Conservation (phyloP, 2,888 invertebrate genomes). For the Nomada ferruginata region DNA sequence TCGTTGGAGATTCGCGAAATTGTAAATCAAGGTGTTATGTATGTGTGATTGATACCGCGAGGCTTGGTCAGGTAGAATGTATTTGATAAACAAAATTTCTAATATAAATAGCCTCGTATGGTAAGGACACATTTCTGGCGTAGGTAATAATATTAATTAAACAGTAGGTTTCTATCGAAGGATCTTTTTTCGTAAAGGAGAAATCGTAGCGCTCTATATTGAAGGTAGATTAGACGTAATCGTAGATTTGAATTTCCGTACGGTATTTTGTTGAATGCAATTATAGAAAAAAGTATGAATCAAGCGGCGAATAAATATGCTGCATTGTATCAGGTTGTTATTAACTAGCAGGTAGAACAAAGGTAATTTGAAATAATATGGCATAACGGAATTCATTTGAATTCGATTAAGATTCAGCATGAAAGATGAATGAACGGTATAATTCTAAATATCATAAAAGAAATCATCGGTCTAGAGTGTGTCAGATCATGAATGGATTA, state of each 20-base stretch:
- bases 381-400: constrained; percentile 21
- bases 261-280: constrained; percentile 12
- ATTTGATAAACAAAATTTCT: no score
- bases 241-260: constrained; percentile 7
- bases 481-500: constrained; percentile 18
- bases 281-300: constrained; percentile 18
- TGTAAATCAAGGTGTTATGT: no score
- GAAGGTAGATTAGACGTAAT: constrained; percentile 15
- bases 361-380: constrained; percentile 17
- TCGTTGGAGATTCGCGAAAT: neutral
- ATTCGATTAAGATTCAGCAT: constrained; percentile 17
- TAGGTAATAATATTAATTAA: no score
- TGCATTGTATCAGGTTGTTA: constrained; percentile 12
- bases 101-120: no score
- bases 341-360: constrained; percentile 8
- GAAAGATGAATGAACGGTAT: neutral
- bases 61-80: no score
- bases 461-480: neutral
- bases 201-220: no score
- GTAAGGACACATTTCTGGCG: no score
- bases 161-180: no score
- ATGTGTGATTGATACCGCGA: no score
- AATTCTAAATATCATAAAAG: constrained; percentile 7
- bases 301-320: constrained; percentile 7
- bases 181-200: no score